Conservation (phyloP, 2,113 vertebrate species). For the Chlorodrepanis virens region DNA sequence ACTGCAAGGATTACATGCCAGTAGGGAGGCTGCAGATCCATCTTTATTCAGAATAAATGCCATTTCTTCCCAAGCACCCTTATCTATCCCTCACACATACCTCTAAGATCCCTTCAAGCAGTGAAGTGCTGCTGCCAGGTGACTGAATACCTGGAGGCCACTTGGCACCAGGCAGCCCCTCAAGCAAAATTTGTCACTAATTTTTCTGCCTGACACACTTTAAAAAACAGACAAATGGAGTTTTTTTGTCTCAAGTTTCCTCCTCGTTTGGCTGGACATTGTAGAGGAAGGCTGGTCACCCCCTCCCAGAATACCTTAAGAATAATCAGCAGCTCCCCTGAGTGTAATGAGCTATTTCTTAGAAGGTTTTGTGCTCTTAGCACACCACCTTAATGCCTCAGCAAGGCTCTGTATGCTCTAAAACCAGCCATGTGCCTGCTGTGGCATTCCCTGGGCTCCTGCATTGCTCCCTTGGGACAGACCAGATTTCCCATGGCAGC, state of each 20-base stretch:
- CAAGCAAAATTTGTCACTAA: neutral
- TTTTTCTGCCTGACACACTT: neutral
- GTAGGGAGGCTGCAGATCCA: neutral
- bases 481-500: neutral
- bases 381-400: neutral
- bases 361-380: neutral
- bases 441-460: neutral
- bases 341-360: neutral
- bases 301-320: neutral
- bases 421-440: neutral
- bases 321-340: neutral
- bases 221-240: neutral
- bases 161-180: neutral
- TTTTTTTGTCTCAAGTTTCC: neutral
- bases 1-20: constrained; percentile 35
- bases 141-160: neutral
- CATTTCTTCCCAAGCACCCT: constrained; percentile 28
- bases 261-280: neutral
- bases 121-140: neutral
- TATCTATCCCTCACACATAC: constrained; percentile 57
- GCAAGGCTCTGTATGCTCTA: neutral
- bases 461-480: neutral
- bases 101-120: constrained; percentile 17
- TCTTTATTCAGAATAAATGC: constrained; percentile 20
- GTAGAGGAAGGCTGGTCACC: neutral